phyloP scores from a whole-genome alignment of 1,140 invertebrate species.

The Heliconius nattereri region DNA sequence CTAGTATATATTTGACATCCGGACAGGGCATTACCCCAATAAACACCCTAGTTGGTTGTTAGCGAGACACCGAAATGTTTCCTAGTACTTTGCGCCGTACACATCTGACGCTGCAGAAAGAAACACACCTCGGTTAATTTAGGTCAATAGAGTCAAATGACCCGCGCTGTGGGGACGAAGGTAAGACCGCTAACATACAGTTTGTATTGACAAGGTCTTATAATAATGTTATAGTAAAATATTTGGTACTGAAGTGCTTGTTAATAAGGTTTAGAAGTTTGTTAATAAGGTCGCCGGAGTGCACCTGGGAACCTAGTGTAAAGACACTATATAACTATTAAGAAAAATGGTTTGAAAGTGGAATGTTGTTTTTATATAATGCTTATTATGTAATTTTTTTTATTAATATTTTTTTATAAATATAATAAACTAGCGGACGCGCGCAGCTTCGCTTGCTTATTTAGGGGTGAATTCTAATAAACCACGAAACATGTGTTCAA shows the following conservation, averaged over 20 bases:
- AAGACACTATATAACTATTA: too few relatives aligned
- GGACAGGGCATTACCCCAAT: neutral
- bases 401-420: too few relatives aligned
- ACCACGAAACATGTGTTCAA: too few relatives aligned
- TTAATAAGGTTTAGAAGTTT: too few relatives aligned
- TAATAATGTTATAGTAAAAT: neutral
- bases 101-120: neutral
- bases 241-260: neutral
- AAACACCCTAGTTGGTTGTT: neutral
- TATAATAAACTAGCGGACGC: too few relatives aligned
- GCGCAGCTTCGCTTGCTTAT: too few relatives aligned
- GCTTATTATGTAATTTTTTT: too few relatives aligned
- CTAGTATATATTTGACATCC: neutral
- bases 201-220: neutral
- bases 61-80: neutral
- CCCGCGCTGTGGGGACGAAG: neutral
- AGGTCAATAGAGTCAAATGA: constrained; percentile 11
- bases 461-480: too few relatives aligned
- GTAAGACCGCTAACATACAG: constrained; percentile 4
- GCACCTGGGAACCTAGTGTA: too few relatives aligned
- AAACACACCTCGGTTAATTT: constrained; percentile 7
- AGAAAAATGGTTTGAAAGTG: too few relatives aligned
- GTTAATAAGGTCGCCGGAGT: rapidly evolving
- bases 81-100: neutral
- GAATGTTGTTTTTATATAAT: too few relatives aligned